phyloP scores from a whole-genome alignment of 2,113 vertebrate species.

The Kryptolebias marmoratus region DNA sequence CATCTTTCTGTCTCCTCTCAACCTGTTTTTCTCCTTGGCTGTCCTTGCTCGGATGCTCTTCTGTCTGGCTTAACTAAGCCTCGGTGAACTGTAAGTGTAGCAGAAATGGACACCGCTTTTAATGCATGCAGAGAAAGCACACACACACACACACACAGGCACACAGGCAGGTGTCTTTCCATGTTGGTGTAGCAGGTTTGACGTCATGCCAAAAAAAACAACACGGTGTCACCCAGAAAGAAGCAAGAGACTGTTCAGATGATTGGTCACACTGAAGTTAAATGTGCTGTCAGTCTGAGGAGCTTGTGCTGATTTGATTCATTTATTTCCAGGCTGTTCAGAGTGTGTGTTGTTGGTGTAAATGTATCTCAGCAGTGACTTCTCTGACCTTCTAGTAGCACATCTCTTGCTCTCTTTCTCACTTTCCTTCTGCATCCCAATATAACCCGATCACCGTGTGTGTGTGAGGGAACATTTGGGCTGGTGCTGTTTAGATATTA shows the following conservation, averaged over 20 bases:
- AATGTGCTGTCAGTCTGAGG: neutral
- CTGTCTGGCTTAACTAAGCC: conserved; percentile 54
- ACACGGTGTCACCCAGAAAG: neutral
- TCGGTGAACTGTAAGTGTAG: conserved; percentile 71
- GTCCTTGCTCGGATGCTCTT: conserved; percentile 28
- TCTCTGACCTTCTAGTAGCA: conserved; percentile 36
- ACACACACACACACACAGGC: conserved; percentile 22
- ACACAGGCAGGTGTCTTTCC: conserved; percentile 48
- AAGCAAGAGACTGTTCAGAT: neutral
- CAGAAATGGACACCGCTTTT: conserved; percentile 77
- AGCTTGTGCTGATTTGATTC: conserved; percentile 15
- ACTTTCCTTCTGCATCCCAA: conserved; percentile 29
- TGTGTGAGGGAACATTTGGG: neutral
- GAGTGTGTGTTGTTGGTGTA: neutral
- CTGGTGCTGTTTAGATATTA: conserved; percentile 54
- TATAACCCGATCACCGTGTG: conserved; percentile 12
- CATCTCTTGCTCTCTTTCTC: neutral
- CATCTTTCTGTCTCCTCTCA: neutral
- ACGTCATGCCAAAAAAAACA: conserved; percentile 25
- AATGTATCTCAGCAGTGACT: conserved; percentile 6
- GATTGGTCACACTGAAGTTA: conserved; percentile 1
- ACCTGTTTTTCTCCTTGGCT: conserved; percentile 10
- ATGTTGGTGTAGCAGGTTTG: conserved; percentile 55
- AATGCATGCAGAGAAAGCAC: conserved; percentile 52
- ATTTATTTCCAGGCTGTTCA: neutral